Evolutionary conservation across 2,113 vertebrate genomes (phyloP), one percentile per base, ranked within the genome.

Genomic region (Forbesichthys papilliferus): DNA sequence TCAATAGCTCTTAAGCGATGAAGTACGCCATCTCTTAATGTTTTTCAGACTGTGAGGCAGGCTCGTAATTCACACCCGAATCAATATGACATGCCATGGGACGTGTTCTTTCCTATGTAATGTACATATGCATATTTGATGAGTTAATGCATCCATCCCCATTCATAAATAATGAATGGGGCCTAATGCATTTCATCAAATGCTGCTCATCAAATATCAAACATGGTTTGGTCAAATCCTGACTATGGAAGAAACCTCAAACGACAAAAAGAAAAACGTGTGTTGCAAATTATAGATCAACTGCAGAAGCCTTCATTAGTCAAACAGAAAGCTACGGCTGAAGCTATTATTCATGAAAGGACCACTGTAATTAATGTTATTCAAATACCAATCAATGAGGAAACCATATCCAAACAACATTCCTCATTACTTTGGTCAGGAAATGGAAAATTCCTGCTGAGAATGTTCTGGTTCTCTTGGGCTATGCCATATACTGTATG

Each of bases 161-260:
- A 7, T 64, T 82, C 79, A 85, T 91, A 71, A 89, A 91, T 91
- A 88, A 90, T 91, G 83, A 85, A 90, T 63, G 51, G 36, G 57
- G 27, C 9, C 86, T 89, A 90, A 88, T 90, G 87, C 78, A 66
- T 86, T 81, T 86, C 84, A 85, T 87, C 87, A 89, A 86, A 87
- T 59, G 82, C 69, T 77, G 83, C 89, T 89, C 83, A 87, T 90
- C 90, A 89, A 87, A 88, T 90, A 89, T 91, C 90, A 87, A 81
- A 75, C 77, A 69, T 74, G 87, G 87, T 91, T 89, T 78, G 76
- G 83, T 82, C 83, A 79, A 42, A 66, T 82, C 79, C 61, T 51
- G 8, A n/a, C 73, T 66, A 8, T 8, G 52, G 36, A 58, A 64
- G 87, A 75, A 87, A 88, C 75, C 49, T 62, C 82, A 89, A 83